Base-by-base conservation (phyloP, 2,797 vertebrate species). In the Petrocephalus sullivani region DNA sequence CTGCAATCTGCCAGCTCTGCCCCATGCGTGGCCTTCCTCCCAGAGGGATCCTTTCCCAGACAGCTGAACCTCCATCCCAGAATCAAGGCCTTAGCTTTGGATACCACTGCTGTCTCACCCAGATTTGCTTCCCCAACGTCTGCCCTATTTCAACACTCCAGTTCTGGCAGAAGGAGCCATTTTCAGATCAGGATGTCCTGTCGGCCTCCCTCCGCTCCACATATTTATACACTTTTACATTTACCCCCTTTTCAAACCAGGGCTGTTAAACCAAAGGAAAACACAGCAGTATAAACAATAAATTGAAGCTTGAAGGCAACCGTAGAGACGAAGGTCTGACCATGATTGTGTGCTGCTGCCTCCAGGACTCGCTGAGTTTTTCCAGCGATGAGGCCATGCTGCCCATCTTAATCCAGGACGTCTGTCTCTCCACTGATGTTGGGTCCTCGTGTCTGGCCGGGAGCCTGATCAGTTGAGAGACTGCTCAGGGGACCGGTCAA, bases 401-500 rank as follows among this genome's bases (percentile, higher is more conserved):
- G 21, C 81, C 23, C 7, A 7, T 28, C 19, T 21, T 83, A 51
- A 54, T 51, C 49, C 81, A 53, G 81, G 71, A 78, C 19, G 16
- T 46, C 71, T 78, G 10, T 28, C 81, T 21, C 46, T 23, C 19
- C 21, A 4, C 49, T 53, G 81, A 54, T 10, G 49, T 21, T 21
- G 81, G n/a, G 5, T n/a, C 41, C 81, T 23, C 3, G 0, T 54
- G 41, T 28, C 19, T 21, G 53, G 21, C n/a, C 0, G 1, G 46
- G 41, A 83, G 37, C 19, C 0, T 49, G 78, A 75, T 91, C 90
- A 92, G 91, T 91, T 87, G 75, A 57, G 93, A 92, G 91, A 91
- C 91, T 92, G 89, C 94, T 92, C 93, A 93, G 94, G 93, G 93
- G 8, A 51, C 19, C 6, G 10, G 21, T 23, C 21, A 83, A 53